phyloP scores from a whole-genome alignment of 92 coral and sea anemone genomes.

The Porites evermanni region DNA sequence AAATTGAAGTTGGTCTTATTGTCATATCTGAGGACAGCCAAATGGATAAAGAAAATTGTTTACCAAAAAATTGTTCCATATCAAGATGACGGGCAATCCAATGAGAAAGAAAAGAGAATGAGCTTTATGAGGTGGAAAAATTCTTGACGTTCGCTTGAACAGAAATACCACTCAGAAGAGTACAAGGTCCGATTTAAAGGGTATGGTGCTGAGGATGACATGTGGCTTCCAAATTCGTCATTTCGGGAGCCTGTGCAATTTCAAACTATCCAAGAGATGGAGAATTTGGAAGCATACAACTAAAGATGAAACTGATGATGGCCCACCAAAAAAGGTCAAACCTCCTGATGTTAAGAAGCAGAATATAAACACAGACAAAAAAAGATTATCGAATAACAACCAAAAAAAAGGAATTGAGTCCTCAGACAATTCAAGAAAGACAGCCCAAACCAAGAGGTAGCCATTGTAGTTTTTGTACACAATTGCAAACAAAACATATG shows the following conservation, averaged over 20 bases:
- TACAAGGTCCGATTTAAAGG: conserved; percentile 70
- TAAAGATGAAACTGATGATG: too few relatives aligned
- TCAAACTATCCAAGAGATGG: background rate
- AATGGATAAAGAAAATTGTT: background rate
- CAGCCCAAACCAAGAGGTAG: too few relatives aligned
- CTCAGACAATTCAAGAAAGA: too few relatives aligned
- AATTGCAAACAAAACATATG: too few relatives aligned
- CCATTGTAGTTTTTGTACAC: too few relatives aligned
- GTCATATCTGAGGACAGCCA: conserved; percentile 17
- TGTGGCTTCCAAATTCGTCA: conserved; percentile 51
- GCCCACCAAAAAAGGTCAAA: too few relatives aligned
- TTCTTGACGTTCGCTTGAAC: conserved; percentile 11
- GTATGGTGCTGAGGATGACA: conserved; percentile 60
- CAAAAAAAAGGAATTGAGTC: too few relatives aligned
- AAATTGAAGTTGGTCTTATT: background rate
- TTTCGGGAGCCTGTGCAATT: conserved; percentile 33
- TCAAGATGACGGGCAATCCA: background rate
- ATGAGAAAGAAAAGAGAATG: background rate
- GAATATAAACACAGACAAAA: too few relatives aligned
- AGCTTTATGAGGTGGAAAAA: conserved; percentile 31
- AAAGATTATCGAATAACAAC: too few relatives aligned
- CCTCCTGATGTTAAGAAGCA: too few relatives aligned
- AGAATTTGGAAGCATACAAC: too few relatives aligned
- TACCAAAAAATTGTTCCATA: background rate
- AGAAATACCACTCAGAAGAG: conserved; percentile 32